phyloP scores from a whole-genome alignment of 2,888 invertebrate species.

The Chloromyia formosa region DNA sequence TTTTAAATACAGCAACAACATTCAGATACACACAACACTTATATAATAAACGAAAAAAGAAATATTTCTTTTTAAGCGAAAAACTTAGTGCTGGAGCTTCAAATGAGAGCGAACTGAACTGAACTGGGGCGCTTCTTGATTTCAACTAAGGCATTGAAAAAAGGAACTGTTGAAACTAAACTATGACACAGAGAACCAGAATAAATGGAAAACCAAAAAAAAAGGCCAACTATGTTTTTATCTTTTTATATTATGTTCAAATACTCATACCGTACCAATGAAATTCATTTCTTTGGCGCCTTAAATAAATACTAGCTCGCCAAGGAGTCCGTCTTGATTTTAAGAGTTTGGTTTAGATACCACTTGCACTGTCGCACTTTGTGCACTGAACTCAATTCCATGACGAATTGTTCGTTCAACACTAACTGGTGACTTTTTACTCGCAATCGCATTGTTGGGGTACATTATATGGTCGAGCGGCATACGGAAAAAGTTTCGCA shows the following conservation, averaged over 20 bases:
- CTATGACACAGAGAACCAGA: slow-evolving; percentile 7
- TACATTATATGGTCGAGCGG: slow-evolving; percentile 34
- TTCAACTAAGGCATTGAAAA: slow-evolving; percentile 5
- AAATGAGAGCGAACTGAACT: background rate
- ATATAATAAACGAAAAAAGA: slow-evolving; percentile 29
- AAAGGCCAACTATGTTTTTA: background rate
- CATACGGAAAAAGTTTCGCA: slow-evolving; percentile 16
- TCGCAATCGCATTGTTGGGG: slow-evolving; percentile 45
- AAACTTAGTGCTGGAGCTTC: background rate
- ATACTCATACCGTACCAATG: slow-evolving; percentile 62
- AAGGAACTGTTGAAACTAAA: background rate
- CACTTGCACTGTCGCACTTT: slow-evolving; percentile 60
- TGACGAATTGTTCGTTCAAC: slow-evolving; percentile 46
- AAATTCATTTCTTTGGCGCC: slow-evolving; percentile 66
- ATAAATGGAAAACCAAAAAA: background rate
- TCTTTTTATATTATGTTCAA: slow-evolving; percentile 1
- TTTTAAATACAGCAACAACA: background rate
- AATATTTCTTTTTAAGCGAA: background rate
- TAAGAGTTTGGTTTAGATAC: slow-evolving; percentile 53
- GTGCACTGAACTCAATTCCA: slow-evolving; percentile 56
- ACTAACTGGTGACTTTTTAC: slow-evolving; percentile 47
- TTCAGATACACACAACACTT: slow-evolving; percentile 26
- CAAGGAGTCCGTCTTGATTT: slow-evolving; percentile 59
- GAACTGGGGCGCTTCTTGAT: background rate
- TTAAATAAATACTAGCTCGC: slow-evolving; percentile 64